These are phyloP conservation scores for Scaptomyza tumidula DNA, from an alignment of 2,888 invertebrate genomes.

Conservation along the genomic window DNA sequence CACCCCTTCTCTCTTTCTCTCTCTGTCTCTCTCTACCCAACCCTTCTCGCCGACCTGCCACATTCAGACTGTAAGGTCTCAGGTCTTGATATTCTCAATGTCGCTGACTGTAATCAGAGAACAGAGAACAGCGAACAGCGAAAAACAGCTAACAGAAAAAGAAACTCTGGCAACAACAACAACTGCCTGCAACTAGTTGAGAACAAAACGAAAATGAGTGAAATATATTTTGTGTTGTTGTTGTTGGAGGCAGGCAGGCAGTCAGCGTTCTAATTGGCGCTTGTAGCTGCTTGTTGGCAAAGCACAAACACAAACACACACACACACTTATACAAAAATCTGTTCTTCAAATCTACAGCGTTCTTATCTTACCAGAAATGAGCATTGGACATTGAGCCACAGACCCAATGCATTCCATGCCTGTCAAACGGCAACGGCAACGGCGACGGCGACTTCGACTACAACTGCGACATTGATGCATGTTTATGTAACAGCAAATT, in stretches of 20 bases:
- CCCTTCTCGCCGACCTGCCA: neutral
- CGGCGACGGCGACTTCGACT: slow-evolving; percentile 52
- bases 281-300: slow-evolving; percentile 63
- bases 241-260: slow-evolving; percentile 7
- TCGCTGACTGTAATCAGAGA: slow-evolving; percentile 71
- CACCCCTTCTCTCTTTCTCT: neutral
- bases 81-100: slow-evolving; percentile 58
- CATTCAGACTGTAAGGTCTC: slow-evolving; percentile 9
- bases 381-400: slow-evolving; percentile 56
- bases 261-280: slow-evolving; percentile 73
- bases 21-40: neutral
- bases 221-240: slow-evolving; percentile 47
- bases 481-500: slow-evolving; percentile 75
- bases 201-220: slow-evolving; percentile 52
- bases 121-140: slow-evolving; percentile 55
- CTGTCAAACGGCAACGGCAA: slow-evolving; percentile 40
- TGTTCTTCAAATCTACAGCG: slow-evolving; percentile 67
- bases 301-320: neutral
- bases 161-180: slow-evolving; percentile 22
- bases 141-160: slow-evolving; percentile 22
- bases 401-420: slow-evolving; percentile 55
- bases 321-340: slow-evolving; percentile 45
- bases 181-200: slow-evolving; percentile 14
- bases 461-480: slow-evolving; percentile 69
- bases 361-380: slow-evolving; percentile 73